Evolutionary conservation across 2,888 invertebrate species (phyloP), one percentile per base, ranked within the genome.

Genomic region (Epirrhoe tristata): DNA sequence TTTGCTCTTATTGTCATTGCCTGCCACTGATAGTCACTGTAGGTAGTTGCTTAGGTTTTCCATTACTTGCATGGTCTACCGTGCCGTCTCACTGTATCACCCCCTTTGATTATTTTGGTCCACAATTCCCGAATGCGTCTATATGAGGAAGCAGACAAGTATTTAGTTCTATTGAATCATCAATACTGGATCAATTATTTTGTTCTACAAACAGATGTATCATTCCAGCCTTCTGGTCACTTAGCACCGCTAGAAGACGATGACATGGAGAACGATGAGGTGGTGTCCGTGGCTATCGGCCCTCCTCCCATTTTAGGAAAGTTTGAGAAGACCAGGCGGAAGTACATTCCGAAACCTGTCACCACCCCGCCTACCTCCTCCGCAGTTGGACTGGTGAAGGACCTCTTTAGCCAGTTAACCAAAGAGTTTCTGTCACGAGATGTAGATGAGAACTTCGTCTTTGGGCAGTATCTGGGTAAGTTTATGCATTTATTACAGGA

Each of bases 221-320:
- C 14, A 12, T 80, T 81, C 3, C 79, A 93, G 92, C 90, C 90
- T 0, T 85, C 92, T 46, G 93, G 91, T 1, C 86, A 91, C 57
- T 78, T 93, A 0, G 83, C 81, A 7, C 91, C 93, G 0, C 77
- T 93, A 0, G 82, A 86, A 69, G 91, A 90, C 69, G 93, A 93
- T 5, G 93, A 93, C 39, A 90, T 91, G 64, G 92, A 90, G 63
- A 91, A 90, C 36, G 91, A 91, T 7, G 92, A 92, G 74, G 86
- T 91, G 0, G 82, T 93, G 0, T 93, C 93, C 7, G 91, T 93
- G 1, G 93, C 92, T 1, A 87, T 93, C 0, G 91, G 91, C 0
- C 93, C 93, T 3, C 89, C 92, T 0, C 86, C 89, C 0, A 79
- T 83, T 12, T 75, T 89, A 14, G 87, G 89, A 0, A 91, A 89